Conservation (phyloP, 2,888 invertebrate species). For the Agrochola lychnidis region DNA sequence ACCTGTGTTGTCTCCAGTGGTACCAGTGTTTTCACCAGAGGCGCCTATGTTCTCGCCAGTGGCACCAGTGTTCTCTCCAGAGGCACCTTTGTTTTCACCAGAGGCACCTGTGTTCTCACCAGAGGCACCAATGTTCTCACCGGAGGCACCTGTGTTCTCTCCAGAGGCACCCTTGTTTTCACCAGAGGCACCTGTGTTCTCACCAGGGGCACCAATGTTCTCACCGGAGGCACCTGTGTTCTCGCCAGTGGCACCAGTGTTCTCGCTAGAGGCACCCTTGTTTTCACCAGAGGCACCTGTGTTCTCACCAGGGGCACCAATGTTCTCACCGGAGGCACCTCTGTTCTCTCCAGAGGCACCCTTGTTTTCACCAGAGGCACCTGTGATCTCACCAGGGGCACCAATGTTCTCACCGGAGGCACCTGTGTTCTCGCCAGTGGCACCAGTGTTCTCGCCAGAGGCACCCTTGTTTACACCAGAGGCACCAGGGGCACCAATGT, state of each 20-base stretch:
- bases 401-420: not conserved
- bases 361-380: fast-evolving
- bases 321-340: not conserved
- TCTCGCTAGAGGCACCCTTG: fast-evolving
- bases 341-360: not conserved
- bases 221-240: not conserved
- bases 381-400: not conserved
- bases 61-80: not conserved
- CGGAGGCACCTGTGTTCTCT: not conserved
- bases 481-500: not conserved
- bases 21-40: not conserved
- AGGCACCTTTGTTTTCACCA: not conserved
- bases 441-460: fast-evolving
- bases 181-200: not conserved
- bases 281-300: not conserved
- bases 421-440: not conserved
- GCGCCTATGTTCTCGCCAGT: not conserved
- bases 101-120: not conserved
- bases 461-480: not conserved
- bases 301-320: not conserved
- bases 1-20: not conserved
- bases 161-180: not conserved
- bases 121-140: not conserved
- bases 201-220: fast-evolving
- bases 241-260: not conserved